Evolutionary conservation across 2,797 vertebrate genomes (phyloP).

Genomic region (Dallia pectoralis): DNA sequence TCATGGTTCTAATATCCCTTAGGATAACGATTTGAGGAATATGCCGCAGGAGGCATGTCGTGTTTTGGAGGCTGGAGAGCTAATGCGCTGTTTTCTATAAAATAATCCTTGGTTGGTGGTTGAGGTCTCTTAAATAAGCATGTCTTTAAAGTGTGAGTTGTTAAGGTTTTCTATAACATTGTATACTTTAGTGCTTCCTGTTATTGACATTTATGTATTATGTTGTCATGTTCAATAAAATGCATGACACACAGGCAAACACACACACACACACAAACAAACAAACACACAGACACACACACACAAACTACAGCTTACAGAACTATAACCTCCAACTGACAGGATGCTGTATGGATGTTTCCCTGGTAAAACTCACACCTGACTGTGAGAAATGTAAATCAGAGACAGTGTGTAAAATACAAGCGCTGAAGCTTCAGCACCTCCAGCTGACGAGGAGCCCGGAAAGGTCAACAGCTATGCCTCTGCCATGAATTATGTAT

Average conservation of each 20-base stretch:
- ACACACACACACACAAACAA: neutral
- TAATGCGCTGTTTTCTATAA: neutral
- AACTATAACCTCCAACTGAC: neutral
- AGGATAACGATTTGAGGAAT: neutral
- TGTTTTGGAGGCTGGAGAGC: neutral
- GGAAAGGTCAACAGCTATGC: too few relatives aligned
- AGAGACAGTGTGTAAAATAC: too few relatives aligned
- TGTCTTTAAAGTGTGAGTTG: too few relatives aligned
- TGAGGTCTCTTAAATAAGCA: too few relatives aligned
- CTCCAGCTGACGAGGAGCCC: too few relatives aligned
- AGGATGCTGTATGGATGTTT: neutral
- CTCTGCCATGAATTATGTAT: neutral
- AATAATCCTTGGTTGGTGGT: neutral
- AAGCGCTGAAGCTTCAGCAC: too few relatives aligned
- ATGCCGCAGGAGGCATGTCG: neutral
- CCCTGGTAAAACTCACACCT: too few relatives aligned
- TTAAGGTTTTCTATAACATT: too few relatives aligned
- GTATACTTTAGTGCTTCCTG: neutral
- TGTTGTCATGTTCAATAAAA: neutral
- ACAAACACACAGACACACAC: neutral
- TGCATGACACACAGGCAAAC: neutral
- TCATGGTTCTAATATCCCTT: neutral
- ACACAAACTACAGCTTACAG: neutral
- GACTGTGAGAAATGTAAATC: too few relatives aligned
- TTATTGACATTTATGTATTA: neutral